Evolutionary conservation across 2,888 invertebrate species (phyloP).

Genomic region (Chrysomela aeneicollis): DNA sequence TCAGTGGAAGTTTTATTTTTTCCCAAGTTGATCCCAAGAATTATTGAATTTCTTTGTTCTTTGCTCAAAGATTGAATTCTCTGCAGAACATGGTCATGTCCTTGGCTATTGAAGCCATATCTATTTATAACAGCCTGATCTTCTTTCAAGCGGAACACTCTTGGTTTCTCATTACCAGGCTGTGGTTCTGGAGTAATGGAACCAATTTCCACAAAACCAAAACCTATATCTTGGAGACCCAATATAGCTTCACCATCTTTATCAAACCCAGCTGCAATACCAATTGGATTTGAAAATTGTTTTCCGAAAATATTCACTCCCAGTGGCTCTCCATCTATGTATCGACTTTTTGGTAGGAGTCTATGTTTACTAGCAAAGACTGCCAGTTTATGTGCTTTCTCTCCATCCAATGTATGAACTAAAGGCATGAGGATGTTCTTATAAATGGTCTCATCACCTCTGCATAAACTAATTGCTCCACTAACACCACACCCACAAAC

Average conservation of each 20-base stretch:
- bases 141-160: conserved; percentile 86
- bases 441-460: conserved; percentile 83
- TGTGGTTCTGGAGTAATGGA: conserved; percentile 95
- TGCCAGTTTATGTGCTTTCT: conserved; percentile 83
- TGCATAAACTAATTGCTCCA: conserved; percentile 73
- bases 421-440: conserved; percentile 75
- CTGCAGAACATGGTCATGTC: conserved; percentile 78
- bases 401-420: conserved; percentile 76
- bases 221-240: conserved; percentile 84
- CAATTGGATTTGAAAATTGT: conserved; percentile 86
- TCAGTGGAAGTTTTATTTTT: conserved; percentile 88
- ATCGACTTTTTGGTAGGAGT: conserved; percentile 69
- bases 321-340: conserved; percentile 70
- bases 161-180: conserved; percentile 89
- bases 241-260: conserved; percentile 93
- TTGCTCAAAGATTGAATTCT: conserved; percentile 69
- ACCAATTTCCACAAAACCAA: conserved; percentile 96
- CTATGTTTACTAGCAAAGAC: conserved; percentile 79
- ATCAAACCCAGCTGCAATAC: conserved; percentile 99
- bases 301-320: conserved; percentile 75
- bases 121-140: conserved; percentile 93
- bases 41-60: conserved; percentile 60
- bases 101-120: conserved; percentile 97
- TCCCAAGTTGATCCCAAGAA: conserved; percentile 91
- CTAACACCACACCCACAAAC: conserved; percentile 72